Evolutionary conservation across 2,888 invertebrate genomes (phyloP).

Genomic region (Lasioglossum calceatum): DNA sequence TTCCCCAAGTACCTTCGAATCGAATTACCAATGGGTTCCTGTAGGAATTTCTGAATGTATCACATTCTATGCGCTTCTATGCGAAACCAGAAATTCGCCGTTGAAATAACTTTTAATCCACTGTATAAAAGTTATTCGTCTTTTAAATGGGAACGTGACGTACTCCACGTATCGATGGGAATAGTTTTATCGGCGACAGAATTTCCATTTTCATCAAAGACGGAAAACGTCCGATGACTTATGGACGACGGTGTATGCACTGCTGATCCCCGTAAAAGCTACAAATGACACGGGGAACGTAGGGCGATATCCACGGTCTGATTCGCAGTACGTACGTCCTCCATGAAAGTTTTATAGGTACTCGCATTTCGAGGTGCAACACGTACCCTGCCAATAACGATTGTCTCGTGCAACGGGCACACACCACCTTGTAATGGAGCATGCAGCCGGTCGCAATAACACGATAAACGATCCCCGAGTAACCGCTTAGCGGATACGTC

Average conservation of each 20-base stretch:
- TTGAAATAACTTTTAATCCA: neutral
- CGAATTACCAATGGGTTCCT: too few relatives aligned
- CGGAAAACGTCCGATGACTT: neutral
- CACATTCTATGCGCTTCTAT: neutral
- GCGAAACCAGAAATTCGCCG: neutral
- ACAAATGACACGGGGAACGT: slow-evolving; percentile 21
- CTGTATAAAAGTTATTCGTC: neutral
- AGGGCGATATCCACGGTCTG: slow-evolving; percentile 22
- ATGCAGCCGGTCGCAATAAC: slow-evolving; percentile 42
- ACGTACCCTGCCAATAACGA: slow-evolving; percentile 44
- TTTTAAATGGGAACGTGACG: neutral
- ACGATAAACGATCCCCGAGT: slow-evolving; percentile 24
- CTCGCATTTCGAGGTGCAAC: slow-evolving; percentile 33
- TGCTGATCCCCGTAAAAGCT: slow-evolving; percentile 24
- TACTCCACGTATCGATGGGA: neutral
- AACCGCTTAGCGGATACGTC: slow-evolving; percentile 23
- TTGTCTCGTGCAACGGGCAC: slow-evolving; percentile 37
- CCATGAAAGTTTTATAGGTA: slow-evolving; percentile 54
- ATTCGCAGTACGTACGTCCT: slow-evolving; percentile 22
- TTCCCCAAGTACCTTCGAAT: too few relatives aligned
- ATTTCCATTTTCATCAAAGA: slow-evolving; percentile 6
- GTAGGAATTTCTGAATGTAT: too few relatives aligned
- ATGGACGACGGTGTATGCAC: slow-evolving; percentile 9
- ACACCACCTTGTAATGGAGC: slow-evolving; percentile 47
- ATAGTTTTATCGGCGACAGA: neutral